A percentile compares a stretch with the other conserved stretches of the same genome.
Evolutionary conservation across 2,113 vertebrate species (phyloP).

Genomic region (Okapia johnstoni): DNA sequence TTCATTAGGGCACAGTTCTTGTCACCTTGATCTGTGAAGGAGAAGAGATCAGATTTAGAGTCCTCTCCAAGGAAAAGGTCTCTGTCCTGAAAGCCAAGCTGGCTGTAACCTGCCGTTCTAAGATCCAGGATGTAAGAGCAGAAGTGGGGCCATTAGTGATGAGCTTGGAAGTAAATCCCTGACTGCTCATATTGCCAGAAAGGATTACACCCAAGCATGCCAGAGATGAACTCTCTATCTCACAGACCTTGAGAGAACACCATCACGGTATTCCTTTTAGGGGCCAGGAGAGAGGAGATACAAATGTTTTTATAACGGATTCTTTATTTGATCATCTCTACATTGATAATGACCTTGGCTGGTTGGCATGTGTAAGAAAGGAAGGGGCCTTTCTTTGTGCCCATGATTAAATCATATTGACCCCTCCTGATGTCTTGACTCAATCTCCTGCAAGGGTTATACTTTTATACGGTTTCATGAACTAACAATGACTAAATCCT

Average conservation of each 20-base stretch:
- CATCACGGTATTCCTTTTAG: background rate
- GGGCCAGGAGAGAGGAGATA: background rate
- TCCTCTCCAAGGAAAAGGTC: background rate
- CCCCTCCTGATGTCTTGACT: background rate
- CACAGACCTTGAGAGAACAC: background rate
- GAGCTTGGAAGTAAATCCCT: background rate
- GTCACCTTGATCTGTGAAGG: slow-evolving; percentile 86
- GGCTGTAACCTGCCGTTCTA: background rate
- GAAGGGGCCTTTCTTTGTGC: background rate
- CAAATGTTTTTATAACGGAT: background rate
- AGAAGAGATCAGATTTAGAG: background rate
- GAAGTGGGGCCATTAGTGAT: background rate
- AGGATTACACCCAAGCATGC: background rate
- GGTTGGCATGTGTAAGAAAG: background rate
- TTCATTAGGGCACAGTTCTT: slow-evolving; percentile 88
- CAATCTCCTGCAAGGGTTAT: background rate
- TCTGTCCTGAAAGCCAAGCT: background rate
- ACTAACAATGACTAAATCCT: background rate
- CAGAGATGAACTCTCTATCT: background rate
- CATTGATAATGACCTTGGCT: background rate
- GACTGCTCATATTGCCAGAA: background rate
- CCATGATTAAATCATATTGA: background rate
- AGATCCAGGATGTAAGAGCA: background rate
- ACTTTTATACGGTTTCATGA: background rate
- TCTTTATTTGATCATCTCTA: background rate